Percentiles rank a stretch among this genome's conserved stretches.
phyloP scores from a whole-genome alignment of 2,113 vertebrate genomes.

The Atractosteus spatula region DNA sequence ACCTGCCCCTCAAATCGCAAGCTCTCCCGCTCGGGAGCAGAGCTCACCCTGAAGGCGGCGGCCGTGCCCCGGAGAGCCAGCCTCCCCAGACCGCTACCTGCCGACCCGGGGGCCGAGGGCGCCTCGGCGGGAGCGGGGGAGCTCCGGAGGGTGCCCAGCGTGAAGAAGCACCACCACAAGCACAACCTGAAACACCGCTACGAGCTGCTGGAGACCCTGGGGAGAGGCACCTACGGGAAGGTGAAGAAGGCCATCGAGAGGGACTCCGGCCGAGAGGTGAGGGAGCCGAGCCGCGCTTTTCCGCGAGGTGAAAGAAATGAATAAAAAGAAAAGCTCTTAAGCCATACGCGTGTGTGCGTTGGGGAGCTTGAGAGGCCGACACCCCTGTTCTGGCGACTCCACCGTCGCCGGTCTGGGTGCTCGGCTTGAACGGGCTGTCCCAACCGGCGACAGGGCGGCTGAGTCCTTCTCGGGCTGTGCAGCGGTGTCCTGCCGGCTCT shows the following conservation, averaged over 20 bases:
- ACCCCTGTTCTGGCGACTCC: too few species aligned
- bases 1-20: slow-evolving; percentile 51
- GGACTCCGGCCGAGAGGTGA: slow-evolving; percentile 94
- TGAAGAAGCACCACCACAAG: slow-evolving; percentile 96
- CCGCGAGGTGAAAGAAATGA: neutral
- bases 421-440: too few species aligned
- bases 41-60: slow-evolving; percentile 30
- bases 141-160: slow-evolving; percentile 72
- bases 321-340: neutral
- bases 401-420: too few species aligned
- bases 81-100: slow-evolving; percentile 30
- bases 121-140: slow-evolving; percentile 34
- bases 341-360: too few species aligned
- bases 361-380: too few species aligned
- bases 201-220: slow-evolving; percentile 94
- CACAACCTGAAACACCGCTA: slow-evolving; percentile 98
- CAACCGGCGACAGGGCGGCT: too few species aligned
- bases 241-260: slow-evolving; percentile 94
- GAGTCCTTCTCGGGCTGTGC: too few species aligned
- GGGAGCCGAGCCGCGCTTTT: slow-evolving; percentile 29
- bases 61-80: slow-evolving; percentile 36
- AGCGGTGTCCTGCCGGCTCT: too few species aligned
- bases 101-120: slow-evolving; percentile 38
- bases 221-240: slow-evolving; percentile 95
- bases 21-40: slow-evolving; percentile 39